Conservation (phyloP, 2,113 vertebrate genomes). For the Puma concolor region DNA sequence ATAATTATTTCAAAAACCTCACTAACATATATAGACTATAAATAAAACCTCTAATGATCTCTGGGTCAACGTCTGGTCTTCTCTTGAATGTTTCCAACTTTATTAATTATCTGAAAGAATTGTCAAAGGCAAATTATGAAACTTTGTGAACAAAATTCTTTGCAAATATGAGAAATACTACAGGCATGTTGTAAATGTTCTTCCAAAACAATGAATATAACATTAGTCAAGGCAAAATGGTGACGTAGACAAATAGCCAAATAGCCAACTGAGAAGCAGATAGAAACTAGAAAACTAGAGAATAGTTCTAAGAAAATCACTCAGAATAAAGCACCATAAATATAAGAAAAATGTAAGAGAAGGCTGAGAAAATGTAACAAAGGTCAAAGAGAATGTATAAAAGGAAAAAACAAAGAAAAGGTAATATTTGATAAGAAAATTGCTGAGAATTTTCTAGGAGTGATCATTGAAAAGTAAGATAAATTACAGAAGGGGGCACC, state of each 20-base stretch:
- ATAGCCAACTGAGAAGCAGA: background rate
- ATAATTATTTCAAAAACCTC: constrained; percentile 74
- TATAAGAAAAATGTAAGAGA: background rate
- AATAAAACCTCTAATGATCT: constrained; percentile 54
- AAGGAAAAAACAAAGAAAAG: background rate
- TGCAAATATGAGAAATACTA: background rate
- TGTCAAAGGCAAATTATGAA: background rate
- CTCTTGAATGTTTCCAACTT: background rate
- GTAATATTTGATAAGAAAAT: background rate
- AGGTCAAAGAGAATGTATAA: background rate
- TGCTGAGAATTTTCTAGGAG: background rate
- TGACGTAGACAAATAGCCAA: background rate
- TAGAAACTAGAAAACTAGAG: background rate
- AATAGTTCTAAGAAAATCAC: background rate
- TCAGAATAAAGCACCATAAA: background rate
- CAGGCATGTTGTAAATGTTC: background rate
- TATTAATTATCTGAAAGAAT: constrained; percentile 2
- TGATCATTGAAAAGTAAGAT: background rate
- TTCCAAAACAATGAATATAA: background rate
- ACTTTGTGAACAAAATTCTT: background rate
- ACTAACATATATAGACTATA: constrained; percentile 63
- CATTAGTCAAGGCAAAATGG: background rate
- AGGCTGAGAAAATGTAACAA: background rate
- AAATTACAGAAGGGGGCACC: background rate
- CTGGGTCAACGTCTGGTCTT: background rate